A percentile compares a stretch with the other conserved stretches of the same genome.
These are phyloP conservation scores for Bettongia penicillata DNA, from an alignment of 2,113 vertebrate species.

Conservation along the genomic window DNA sequence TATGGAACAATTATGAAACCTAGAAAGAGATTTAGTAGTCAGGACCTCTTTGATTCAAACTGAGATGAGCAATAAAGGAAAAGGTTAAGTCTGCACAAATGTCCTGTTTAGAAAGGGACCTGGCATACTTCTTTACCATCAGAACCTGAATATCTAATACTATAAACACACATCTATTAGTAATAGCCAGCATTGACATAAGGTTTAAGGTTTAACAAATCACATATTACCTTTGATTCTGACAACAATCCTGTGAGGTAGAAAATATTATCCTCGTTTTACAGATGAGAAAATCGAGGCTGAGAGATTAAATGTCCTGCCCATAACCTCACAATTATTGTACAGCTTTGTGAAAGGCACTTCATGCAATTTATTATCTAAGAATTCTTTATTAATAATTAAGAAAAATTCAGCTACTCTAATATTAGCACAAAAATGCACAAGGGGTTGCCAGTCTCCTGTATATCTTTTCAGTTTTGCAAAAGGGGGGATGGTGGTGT, in stretches of 20 bases:
- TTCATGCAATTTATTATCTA: neutral
- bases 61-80: neutral
- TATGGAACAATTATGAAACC: conserved; percentile 30
- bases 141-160: neutral
- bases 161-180: neutral
- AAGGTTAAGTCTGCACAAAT: neutral
- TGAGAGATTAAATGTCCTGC: neutral
- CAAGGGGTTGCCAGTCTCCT: neutral
- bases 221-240: neutral
- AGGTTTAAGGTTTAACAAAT: neutral
- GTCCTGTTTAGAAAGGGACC: neutral
- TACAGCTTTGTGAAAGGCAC: neutral
- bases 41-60: conserved; percentile 43
- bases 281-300: neutral
- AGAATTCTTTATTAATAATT: neutral
- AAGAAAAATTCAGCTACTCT: neutral
- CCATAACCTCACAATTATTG: neutral
- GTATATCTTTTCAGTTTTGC: neutral
- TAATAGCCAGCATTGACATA: neutral
- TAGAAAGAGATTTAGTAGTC: conserved; percentile 52
- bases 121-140: neutral
- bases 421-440: neutral
- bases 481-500: neutral
- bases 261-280: neutral
- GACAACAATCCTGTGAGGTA: neutral